A percentile compares a stretch with the other conserved stretches of the same genome.
Conservation (phyloP, 1,140 invertebrate genomes). For the Drosophila erecta region DNA sequence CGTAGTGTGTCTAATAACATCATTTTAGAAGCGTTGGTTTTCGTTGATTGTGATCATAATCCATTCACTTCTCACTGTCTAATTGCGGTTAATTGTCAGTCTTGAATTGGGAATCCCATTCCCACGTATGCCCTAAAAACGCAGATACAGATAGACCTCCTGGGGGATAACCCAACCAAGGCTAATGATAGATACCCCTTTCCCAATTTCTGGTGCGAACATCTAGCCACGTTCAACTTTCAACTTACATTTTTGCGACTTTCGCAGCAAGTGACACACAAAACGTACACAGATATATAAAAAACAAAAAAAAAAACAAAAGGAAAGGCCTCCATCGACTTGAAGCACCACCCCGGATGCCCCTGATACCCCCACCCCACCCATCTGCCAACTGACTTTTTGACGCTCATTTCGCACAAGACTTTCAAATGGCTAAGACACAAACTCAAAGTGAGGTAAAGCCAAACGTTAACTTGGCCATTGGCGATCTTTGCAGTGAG, state of each 20-base stretch:
- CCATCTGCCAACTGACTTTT: slow-evolving; percentile 43
- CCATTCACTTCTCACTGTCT: slow-evolving; percentile 51
- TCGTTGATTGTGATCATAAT: slow-evolving; percentile 12
- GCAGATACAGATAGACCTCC: slow-evolving; percentile 27
- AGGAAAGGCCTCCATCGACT: slow-evolving; percentile 58
- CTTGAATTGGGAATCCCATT: slow-evolving; percentile 33
- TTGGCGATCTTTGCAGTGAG: slow-evolving; percentile 48
- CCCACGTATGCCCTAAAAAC: slow-evolving; percentile 43
- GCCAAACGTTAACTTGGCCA: slow-evolving; percentile 45
- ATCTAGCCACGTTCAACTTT: slow-evolving; percentile 69
- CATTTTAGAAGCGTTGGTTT: too few species aligned
- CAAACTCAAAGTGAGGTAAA: slow-evolving; percentile 27
- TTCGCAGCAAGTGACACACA: slow-evolving; percentile 79
- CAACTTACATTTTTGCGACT: slow-evolving; percentile 71
- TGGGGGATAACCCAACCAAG: slow-evolving; percentile 47
- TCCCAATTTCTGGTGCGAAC: slow-evolving; percentile 48
- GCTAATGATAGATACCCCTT: slow-evolving; percentile 57
- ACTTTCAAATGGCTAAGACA: slow-evolving; percentile 73
- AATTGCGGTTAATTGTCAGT: slow-evolving; percentile 50
- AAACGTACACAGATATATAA: slow-evolving; percentile 8
- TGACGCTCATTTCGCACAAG: slow-evolving; percentile 63
- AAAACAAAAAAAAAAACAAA: slow-evolving; percentile 55
- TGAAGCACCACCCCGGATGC: not conserved
- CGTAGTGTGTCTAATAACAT: too few species aligned
- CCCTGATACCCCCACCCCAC: not conserved